These are phyloP conservation scores for Heliothis subflexa DNA, from an alignment of 1,140 invertebrate genomes.

Conservation along the genomic window DNA sequence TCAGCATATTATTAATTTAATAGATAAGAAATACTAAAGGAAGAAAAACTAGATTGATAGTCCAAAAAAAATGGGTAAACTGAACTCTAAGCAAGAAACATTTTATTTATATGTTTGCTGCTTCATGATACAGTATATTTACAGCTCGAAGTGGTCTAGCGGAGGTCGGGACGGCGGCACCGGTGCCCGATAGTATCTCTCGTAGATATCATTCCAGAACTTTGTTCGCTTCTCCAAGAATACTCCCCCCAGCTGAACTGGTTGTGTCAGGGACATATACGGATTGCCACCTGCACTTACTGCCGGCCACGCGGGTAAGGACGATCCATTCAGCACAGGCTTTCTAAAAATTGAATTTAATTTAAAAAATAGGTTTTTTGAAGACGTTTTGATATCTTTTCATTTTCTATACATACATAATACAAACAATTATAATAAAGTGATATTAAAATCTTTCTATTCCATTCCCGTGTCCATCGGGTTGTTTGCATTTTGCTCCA, in stretches of 20 bases:
- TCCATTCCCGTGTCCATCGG: no score
- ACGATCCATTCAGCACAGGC: conserved; percentile 54
- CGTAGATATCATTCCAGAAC: conserved; percentile 65
- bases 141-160: not conserved
- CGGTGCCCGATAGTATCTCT: conserved; percentile 53
- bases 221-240: conserved; percentile 49
- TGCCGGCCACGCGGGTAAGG: conserved; percentile 56
- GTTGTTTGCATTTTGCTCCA: no score
- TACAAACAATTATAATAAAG: no score
- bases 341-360: conserved; percentile 54
- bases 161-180: conserved; percentile 36
- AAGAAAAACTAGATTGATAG: no score
- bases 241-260: conserved; percentile 47
- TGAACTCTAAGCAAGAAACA: no score
- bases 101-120: no score
- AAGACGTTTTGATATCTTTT: not conserved
- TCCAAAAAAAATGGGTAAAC: no score
- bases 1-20: no score
- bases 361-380: not conserved
- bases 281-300: conserved; percentile 50
- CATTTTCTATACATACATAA: no score
- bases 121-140: not conserved
- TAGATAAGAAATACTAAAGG: no score
- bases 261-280: conserved; percentile 55
- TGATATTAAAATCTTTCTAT: no score